Evolutionary conservation across 2,113 vertebrate genomes (phyloP).

Genomic region (Anolis carolinensis): DNA sequence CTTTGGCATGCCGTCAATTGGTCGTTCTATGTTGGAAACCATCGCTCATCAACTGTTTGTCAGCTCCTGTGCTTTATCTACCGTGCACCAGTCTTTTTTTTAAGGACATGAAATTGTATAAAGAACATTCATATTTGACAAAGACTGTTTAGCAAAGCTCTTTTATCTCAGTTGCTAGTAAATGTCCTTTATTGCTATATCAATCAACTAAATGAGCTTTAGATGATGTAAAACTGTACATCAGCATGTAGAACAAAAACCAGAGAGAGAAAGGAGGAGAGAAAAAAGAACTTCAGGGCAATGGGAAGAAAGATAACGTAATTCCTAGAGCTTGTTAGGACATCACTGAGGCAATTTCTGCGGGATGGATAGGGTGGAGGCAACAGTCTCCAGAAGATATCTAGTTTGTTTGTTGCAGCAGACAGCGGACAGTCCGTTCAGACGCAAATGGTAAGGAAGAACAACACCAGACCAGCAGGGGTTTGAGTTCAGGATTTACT

Average conservation of each 20-base stretch:
- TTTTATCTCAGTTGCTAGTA: conserved; percentile 70
- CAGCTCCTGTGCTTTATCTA: conserved; percentile 50
- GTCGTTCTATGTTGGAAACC: conserved; percentile 18
- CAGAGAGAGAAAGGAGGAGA: not conserved
- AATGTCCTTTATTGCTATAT: conserved; percentile 72
- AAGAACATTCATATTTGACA: conserved; percentile 57
- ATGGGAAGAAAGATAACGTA: conserved; percentile 53
- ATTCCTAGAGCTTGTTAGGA: conserved; percentile 49
- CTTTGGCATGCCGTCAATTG: not conserved
- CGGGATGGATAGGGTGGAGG: not conserved
- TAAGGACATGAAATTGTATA: conserved; percentile 43
- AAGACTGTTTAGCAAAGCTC: conserved; percentile 64
- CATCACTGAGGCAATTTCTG: conserved; percentile 40
- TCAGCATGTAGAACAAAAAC: conserved; percentile 52
- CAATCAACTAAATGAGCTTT: conserved; percentile 74
- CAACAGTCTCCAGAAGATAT: not conserved
- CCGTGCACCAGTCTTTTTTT: conserved; percentile 45
- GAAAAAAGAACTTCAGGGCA: no score
- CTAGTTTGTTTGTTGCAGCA: not conserved
- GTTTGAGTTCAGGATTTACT: no score
- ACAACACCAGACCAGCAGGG: no score
- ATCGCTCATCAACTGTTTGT: conserved; percentile 33
- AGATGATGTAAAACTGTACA: conserved; percentile 63
- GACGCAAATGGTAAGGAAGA: no score
- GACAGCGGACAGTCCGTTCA: no score